Base-by-base conservation (phyloP, 2,113 vertebrate genomes). In the Paramormyrops kingsleyae region DNA sequence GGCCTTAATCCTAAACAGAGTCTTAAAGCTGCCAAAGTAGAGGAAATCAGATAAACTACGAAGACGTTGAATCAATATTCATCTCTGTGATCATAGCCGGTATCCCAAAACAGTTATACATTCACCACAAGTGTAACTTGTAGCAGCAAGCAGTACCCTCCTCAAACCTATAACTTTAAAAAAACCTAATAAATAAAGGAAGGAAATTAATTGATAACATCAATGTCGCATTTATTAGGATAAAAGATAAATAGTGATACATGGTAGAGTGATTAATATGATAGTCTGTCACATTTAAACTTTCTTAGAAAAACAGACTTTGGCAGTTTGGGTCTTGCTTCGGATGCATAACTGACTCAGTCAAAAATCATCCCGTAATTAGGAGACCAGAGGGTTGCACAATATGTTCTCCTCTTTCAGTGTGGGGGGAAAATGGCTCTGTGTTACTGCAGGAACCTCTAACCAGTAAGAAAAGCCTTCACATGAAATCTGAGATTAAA, bases 401-500 rank as follows among this genome's bases (percentile, higher is more conserved):
- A 46, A 47, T 21, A 84, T 47, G 83, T 46, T 47, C 80, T 44
- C 39, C 80, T 47, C 42, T 24, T 44, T 47, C 80, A 83, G 46
- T 39, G 12, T 39, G 35, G 31, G 70, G 70, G 21, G 17, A 2
- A 6, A 5, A 35, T 7, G 0, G 27, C 24, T n/a, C 47, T 53
- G 85, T 80, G 31, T 80, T 39, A 52, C 46, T 52, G n/a, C 27
- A 47, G 47, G 84, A 21, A 39, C 13, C 12, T 39, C 35, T 24
- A 19, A 24, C 35, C 42, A 15, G 17, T 8, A 83, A 83, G 31
- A 83, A 44, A 44, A 44, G 21, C 80, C 89, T 91, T 62, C 44
- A 84, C 35, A 66, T 91, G 42, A 83, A 88, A 88, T 91, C 87
- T 91, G 80, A 90, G 91, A 92, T 92, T 90, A 87, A 94, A 94